phyloP scores from a whole-genome alignment of 2,113 vertebrate genomes.

The Prunella fulvescens region DNA sequence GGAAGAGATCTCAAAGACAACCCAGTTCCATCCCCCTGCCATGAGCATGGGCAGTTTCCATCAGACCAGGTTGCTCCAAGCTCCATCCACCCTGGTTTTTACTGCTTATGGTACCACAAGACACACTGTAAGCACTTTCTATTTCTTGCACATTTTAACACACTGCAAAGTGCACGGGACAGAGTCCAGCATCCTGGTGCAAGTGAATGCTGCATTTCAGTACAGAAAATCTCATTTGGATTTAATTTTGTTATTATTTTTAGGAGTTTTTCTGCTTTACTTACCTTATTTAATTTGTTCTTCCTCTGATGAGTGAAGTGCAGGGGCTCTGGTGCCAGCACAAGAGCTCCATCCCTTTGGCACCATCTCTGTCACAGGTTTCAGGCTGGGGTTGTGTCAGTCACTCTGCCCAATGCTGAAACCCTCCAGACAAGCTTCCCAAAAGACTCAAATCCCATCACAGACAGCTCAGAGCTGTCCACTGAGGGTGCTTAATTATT shows the following conservation, averaged over 20 bases:
- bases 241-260: background rate
- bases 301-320: background rate
- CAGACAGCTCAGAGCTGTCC: constrained; percentile 6
- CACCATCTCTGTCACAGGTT: background rate
- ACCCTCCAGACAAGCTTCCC: constrained; percentile 54
- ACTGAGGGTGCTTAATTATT: constrained; percentile 70
- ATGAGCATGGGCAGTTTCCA: too few species aligned
- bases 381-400: background rate
- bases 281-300: background rate
- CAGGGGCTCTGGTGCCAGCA: accelerated
- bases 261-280: background rate
- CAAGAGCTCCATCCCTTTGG: background rate
- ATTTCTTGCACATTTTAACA: background rate
- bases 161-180: accelerated
- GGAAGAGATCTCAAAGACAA: background rate
- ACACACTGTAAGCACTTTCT: background rate
- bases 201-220: background rate
- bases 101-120: background rate
- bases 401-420: background rate
- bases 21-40: background rate
- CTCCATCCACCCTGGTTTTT: background rate
- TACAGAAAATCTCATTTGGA: background rate
- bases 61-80: background rate
- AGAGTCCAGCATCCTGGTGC: background rate
- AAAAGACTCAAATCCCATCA: background rate